Percentiles rank a stretch among this genome's conserved stretches.
phyloP scores from a whole-genome alignment of 2,888 invertebrate genomes.

The Fabriciana adippe region DNA sequence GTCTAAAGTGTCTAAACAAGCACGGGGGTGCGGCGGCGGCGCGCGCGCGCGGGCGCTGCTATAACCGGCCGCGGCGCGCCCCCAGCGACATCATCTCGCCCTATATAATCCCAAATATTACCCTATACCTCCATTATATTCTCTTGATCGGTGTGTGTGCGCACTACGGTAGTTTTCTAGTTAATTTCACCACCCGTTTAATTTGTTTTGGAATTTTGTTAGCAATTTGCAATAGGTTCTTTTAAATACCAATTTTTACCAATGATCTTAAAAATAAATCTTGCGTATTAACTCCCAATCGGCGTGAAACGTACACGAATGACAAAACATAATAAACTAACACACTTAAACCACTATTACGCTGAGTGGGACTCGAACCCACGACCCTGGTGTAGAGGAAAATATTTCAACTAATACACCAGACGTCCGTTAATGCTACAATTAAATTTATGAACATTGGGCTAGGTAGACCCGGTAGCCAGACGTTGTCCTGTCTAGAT shows the following conservation, averaged over 20 bases:
- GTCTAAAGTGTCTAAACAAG: slow-evolving; percentile 57
- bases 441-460: no score
- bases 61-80: slow-evolving; percentile 73
- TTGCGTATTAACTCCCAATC: no score
- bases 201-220: slow-evolving; percentile 3
- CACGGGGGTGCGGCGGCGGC: slow-evolving; percentile 71
- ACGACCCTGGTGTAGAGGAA: no score
- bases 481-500: no score
- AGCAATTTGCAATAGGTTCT: neutral
- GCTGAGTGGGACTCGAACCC: no score
- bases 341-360: no score
- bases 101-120: slow-evolving; percentile 72
- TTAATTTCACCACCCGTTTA: slow-evolving; percentile 35
- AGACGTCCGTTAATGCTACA: no score
- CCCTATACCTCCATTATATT: slow-evolving; percentile 72
- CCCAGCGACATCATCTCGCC: slow-evolving; percentile 76
- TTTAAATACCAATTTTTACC: neutral
- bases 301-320: no score
- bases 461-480: no score
- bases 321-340: no score
- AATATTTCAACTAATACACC: no score
- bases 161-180: slow-evolving; percentile 30
- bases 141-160: slow-evolving; percentile 28
- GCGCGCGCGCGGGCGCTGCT: slow-evolving; percentile 56
- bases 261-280: no score